Evolutionary conservation across 2,888 invertebrate genomes (phyloP).

Genomic region (Heteromyza rotundicornis): DNA sequence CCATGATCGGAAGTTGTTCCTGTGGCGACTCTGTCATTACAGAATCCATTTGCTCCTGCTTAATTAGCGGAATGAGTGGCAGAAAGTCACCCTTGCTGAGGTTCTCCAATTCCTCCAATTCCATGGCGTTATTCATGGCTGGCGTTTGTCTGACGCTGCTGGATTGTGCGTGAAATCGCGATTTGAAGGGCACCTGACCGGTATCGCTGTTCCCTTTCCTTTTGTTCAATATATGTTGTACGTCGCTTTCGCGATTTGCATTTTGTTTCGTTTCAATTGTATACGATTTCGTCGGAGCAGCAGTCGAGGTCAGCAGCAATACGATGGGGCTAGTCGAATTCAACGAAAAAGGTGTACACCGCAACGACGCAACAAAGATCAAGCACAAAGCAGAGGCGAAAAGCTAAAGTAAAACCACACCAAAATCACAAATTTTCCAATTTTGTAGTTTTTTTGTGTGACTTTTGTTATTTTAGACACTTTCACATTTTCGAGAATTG

Average conservation of each 20-base stretch:
- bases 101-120: slow-evolving; percentile 59
- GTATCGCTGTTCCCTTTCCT: slow-evolving; percentile 12
- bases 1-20: slow-evolving; percentile 39
- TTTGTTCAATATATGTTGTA: slow-evolving; percentile 8
- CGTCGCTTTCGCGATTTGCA: background rate
- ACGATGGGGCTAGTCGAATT: too few relatives aligned
- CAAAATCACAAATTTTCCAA: background rate
- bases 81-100: slow-evolving; percentile 60
- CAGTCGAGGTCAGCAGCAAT: slow-evolving; percentile 4
- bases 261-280: background rate
- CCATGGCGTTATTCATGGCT: slow-evolving; percentile 45
- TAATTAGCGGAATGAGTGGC: slow-evolving; percentile 59
- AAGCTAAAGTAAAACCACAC: slow-evolving; percentile 20
- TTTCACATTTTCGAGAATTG: slow-evolving; percentile 30
- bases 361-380: background rate
- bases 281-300: background rate
- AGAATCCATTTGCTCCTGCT: slow-evolving; percentile 59
- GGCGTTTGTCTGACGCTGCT: slow-evolving; percentile 30
- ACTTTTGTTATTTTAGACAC: slow-evolving; percentile 16
- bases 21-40: slow-evolving; percentile 45
- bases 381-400: slow-evolving; percentile 8
- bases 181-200: slow-evolving; percentile 18
- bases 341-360: slow-evolving; percentile 16
- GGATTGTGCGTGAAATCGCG: too few relatives aligned
- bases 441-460: slow-evolving; percentile 1